Conservation (phyloP, 2,888 invertebrate species). For the Hymenopus coronatus region DNA sequence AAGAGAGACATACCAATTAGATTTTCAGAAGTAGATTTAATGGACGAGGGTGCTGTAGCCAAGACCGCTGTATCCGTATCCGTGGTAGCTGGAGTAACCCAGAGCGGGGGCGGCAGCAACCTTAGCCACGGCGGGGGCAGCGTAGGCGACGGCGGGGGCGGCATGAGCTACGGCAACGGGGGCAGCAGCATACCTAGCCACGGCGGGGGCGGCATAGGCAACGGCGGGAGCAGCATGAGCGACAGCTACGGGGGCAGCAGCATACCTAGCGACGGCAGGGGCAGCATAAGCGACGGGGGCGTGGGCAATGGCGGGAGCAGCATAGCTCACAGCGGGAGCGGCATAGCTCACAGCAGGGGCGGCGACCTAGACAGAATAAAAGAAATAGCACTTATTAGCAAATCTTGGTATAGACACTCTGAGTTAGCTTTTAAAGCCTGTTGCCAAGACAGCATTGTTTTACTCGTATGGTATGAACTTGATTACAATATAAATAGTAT, state of each 20-base stretch:
- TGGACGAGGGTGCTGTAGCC: not conserved
- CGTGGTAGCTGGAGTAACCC: slow-evolving; percentile 2
- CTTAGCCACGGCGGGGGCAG: slow-evolving; percentile 27
- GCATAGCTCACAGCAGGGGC: slow-evolving; percentile 20
- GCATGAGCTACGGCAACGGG: slow-evolving; percentile 12
- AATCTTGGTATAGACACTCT: no score
- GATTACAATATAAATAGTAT: no score
- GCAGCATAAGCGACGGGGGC: not conserved
- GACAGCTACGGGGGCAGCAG: slow-evolving; percentile 7
- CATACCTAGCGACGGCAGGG: not conserved
- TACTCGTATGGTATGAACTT: no score
- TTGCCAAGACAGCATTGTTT: no score
- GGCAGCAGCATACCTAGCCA: slow-evolving; percentile 7
- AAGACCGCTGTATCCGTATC: slow-evolving; percentile 4
- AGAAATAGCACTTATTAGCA: not conserved
- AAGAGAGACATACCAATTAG: not conserved
- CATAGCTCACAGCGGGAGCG: slow-evolving; percentile 15
- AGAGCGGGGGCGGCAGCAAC: slow-evolving; percentile 8
- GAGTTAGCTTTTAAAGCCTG: no score
- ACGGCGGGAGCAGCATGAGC: slow-evolving; percentile 18
- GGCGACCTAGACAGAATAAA: not conserved
- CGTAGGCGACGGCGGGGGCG: slow-evolving; percentile 17
- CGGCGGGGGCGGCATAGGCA: slow-evolving; percentile 20
- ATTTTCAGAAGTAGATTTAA: not conserved
- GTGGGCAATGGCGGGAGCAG: slow-evolving; percentile 4